Conservation (phyloP, 2,113 vertebrate species). For the Brevimyrus niger region DNA sequence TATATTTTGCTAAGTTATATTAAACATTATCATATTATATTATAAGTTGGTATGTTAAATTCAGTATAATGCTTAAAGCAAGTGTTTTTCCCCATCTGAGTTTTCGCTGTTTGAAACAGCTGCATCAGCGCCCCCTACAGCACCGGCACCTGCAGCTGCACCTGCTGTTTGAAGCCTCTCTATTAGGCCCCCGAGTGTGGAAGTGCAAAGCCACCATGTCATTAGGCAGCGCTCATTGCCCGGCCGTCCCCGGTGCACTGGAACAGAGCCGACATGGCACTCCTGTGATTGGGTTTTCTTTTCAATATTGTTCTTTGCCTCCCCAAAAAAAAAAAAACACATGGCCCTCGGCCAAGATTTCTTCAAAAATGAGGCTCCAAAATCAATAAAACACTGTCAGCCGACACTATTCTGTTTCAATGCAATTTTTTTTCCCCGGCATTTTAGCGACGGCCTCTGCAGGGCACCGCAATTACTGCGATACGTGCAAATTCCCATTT, state of each 20-base stretch:
- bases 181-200: not conserved
- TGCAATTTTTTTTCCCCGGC: slow-evolving; percentile 28
- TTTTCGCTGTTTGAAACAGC: not conserved
- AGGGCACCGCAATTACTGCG: not conserved
- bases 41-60: not conserved
- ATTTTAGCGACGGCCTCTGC: slow-evolving; percentile 4
- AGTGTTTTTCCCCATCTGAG: not conserved
- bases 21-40: not conserved
- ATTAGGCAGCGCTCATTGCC: not conserved
- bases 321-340: not conserved
- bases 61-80: not conserved
- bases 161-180: not conserved
- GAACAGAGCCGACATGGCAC: not conserved
- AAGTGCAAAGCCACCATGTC: not conserved
- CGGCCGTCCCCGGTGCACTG: not conserved
- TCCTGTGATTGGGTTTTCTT: not conserved
- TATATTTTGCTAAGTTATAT: not conserved
- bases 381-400: slow-evolving; percentile 39
- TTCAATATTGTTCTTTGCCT: not conserved
- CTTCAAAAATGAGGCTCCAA: slow-evolving; percentile 5
- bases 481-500: not conserved
- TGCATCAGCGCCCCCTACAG: not conserved
- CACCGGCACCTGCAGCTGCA: not conserved
- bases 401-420: not conserved
- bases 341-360: not conserved